Evolutionary conservation across 30 jellyfish, hydroid and myxozoan species (phyloP), one percentile per base, ranked within the genome.

Genomic region (Hydractinia echinata): DNA sequence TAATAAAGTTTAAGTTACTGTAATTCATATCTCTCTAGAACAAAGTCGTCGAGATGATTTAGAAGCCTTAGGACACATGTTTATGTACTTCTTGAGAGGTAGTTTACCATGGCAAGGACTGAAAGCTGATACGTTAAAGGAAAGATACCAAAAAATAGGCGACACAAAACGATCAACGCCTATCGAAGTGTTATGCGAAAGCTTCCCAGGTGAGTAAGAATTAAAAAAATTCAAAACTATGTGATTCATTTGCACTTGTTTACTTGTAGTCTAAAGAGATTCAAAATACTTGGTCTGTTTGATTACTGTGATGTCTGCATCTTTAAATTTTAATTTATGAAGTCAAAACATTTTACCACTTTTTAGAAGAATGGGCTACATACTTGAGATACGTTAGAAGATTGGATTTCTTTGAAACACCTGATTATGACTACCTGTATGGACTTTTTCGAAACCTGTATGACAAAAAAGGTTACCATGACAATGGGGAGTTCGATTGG

Each of bases 31-130:
- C 19, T 48, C 21, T 82, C 5, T 73, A 92, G 98, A 92, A 52
- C 98, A 92, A 86, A 92, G 98, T 87, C 91, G 98, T n/a, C 67
- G 98, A 76, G 98, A 92, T 81, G 98, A 92, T 67, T 79, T 92
- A 71, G 98, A 92, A 84, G 96, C 98, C 53, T 85, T 92, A 5
- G 98, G 98, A 44, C 98, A 92, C 80, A 92, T 92, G 98, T 92
- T 92, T 84, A 58, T 92, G 62, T 92, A 92, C 86, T 92, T 92
- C 73, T 58, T 92, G 51, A 88, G 98, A 11, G 98, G 98, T 3
- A 87, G 96, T 71, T 76, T 92, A 16, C 98, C 98, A 3, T 92
- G 98, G 98, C 98, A 92, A 79, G 98, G 98, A 8, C 79, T 92
- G 44, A 92, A 92, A 61, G 98, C 98, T 13, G 98, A 92, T 66